Evolutionary conservation across 2,888 invertebrate genomes (phyloP), one percentile per base, ranked within the genome.

Genomic region (Anodontia alba): DNA sequence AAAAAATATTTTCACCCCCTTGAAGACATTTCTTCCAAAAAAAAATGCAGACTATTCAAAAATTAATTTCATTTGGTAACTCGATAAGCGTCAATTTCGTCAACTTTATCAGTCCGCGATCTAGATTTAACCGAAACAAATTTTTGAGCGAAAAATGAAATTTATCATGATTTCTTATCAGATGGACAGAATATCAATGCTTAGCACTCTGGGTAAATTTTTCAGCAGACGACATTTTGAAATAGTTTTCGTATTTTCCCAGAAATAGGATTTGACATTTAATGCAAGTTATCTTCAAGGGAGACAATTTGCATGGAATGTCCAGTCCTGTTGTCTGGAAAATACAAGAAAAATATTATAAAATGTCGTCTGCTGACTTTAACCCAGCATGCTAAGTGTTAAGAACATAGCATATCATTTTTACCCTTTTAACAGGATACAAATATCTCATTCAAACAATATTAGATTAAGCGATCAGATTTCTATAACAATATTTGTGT

Each of bases 391-490:
- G 23, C 7, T 54, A 26, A 54, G 20, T 54, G n/a, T 26, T 54
- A 54, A 54, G 23, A 54, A 54, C 54, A 7, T 23, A 54, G 23
- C 23, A 54, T 54, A 54, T 54, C 54, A 26, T 33, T 66, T 33
- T 66, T 31, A 36, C 38, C 38, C 66, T 66, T 66, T 66, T 66
- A 36, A 42, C n/a, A 31, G 15, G 70, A 70, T 20, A 31, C 20
- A 70, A 70, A 70, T 49, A 42, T 70, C 70, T 49, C 57, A 73
- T 20, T 20, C 54, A 26, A 54, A 54, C 54, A 54, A 54, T 54
- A n/a, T 20, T 8, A 54, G n/a, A 73, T 73, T 62, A 73, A 62
- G 36, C 38, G n/a, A 54, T 73, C 73, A 42, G 29, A 49, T 73
- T 57, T 62, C 73, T 36, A 26, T 73, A 26, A 73, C 73, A 73